These are phyloP conservation scores for Diplodus sargus DNA, from an alignment of 2,797 vertebrate genomes.

Conservation along the genomic window DNA sequence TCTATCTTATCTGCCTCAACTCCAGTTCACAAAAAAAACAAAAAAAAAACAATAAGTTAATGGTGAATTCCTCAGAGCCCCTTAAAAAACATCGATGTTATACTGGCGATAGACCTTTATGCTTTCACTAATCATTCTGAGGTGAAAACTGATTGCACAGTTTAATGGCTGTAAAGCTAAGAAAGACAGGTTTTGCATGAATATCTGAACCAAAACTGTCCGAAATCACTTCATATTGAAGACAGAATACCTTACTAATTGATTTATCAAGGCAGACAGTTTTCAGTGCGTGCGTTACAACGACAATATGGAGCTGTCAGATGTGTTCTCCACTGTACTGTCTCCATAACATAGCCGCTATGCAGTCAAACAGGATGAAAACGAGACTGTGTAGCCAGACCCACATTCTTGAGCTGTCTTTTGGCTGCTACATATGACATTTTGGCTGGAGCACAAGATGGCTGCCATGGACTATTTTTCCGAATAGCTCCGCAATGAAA, in stretches of 20 bases:
- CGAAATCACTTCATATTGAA: neutral
- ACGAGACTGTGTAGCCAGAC: constrained; percentile 8
- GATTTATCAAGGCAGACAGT: neutral
- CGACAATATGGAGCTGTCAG: neutral
- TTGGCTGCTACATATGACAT: constrained; percentile 33
- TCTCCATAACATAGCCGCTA: neutral
- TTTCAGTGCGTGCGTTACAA: neutral
- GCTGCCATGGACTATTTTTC: constrained; percentile 20
- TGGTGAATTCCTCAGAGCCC: neutral
- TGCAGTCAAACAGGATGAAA: constrained; percentile 12
- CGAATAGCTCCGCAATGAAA: constrained; percentile 15
- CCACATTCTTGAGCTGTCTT: constrained; percentile 17
- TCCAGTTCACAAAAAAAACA: neutral
- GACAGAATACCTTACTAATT: neutral
- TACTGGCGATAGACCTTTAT: neutral
- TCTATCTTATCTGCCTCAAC: neutral
- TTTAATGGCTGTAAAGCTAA: no score
- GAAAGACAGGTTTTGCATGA: no score
- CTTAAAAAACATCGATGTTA: neutral
- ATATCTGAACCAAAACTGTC: no score
- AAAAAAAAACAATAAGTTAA: neutral
- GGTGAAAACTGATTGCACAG: no score
- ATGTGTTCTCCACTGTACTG: neutral
- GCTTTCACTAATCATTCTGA: no score
- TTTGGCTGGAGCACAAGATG: constrained; percentile 31